Percentiles rank a stretch among this genome's conserved stretches.
Conservation (phyloP, 2,888 invertebrate genomes). For the Philereme vetulata region DNA sequence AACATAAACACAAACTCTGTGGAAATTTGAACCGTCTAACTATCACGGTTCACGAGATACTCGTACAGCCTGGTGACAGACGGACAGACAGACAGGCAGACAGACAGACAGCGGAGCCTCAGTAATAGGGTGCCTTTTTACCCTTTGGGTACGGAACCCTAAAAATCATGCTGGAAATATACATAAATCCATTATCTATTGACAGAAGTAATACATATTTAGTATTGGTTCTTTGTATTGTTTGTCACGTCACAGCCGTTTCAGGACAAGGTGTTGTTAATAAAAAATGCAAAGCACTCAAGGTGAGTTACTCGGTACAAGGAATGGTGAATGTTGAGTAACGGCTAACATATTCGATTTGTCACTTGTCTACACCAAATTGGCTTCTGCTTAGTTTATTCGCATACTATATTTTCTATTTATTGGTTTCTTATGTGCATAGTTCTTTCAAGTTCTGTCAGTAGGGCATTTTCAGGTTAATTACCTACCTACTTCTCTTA, state of each 20-base stretch:
- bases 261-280: conserved; percentile 55
- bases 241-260: conserved; percentile 46
- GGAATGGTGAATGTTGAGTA: conserved; percentile 53
- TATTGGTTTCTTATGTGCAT: neutral
- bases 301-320: conserved; percentile 39
- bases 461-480: no score
- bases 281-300: conserved; percentile 62
- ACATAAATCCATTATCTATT: neutral
- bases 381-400: conserved; percentile 3
- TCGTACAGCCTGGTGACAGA: no score
- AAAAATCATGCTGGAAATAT: neutral
- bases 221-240: conserved; percentile 28
- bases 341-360: conserved; percentile 25
- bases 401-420: neutral
- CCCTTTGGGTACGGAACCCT: no score
- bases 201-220: neutral
- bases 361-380: neutral
- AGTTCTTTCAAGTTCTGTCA: no score
- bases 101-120: no score
- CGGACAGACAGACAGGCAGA: no score
- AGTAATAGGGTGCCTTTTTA: no score
- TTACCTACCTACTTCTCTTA: no score
- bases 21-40: no score
- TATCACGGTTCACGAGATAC: no score
- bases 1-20: no score